Conservation (phyloP, 2,888 invertebrate species). For the Drosophila emarginata region DNA sequence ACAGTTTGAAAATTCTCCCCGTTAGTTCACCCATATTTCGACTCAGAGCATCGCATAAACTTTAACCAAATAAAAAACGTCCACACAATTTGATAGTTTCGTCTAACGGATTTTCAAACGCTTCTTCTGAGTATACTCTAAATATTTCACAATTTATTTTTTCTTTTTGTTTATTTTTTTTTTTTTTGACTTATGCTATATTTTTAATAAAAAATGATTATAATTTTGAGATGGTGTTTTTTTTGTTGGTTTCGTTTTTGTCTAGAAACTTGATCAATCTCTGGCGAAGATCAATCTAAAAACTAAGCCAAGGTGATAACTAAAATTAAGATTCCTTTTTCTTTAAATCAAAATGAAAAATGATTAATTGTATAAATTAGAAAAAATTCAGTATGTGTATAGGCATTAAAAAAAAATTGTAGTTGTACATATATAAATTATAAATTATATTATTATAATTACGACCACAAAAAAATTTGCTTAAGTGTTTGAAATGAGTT, state of each 20-base stretch:
- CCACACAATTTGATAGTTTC: not conserved
- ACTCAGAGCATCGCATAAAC: not conserved
- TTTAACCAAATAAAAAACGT: not conserved
- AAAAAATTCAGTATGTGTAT: constrained; percentile 71
- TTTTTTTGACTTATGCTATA: constrained; percentile 63
- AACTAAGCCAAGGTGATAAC: constrained; percentile 41
- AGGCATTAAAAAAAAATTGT: constrained; percentile 54
- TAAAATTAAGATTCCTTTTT: constrained; percentile 45
- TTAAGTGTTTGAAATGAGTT: constrained; percentile 60
- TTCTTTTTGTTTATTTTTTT: constrained; percentile 10
- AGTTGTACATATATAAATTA: constrained; percentile 71
- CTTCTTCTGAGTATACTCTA: constrained; percentile 52
- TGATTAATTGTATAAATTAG: constrained; percentile 72
- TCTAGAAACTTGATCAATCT: constrained; percentile 20
- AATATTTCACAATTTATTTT: constrained; percentile 71
- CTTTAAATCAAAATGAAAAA: constrained; percentile 66
- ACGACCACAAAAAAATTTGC: constrained; percentile 69
- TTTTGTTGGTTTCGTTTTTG: constrained; percentile 13
- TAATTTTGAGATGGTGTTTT: constrained; percentile 67
- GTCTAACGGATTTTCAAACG: constrained; percentile 9
- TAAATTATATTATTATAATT: constrained; percentile 77
- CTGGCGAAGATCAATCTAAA: constrained; percentile 15
- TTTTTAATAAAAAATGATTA: constrained; percentile 62
- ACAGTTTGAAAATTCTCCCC: too few relatives aligned
- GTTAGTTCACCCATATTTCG: not conserved